A percentile compares a stretch with the other conserved stretches of the same genome.
These are phyloP conservation scores for Aspidoscelis tigris DNA, from an alignment of 2,113 vertebrate species.

Conservation along the genomic window DNA sequence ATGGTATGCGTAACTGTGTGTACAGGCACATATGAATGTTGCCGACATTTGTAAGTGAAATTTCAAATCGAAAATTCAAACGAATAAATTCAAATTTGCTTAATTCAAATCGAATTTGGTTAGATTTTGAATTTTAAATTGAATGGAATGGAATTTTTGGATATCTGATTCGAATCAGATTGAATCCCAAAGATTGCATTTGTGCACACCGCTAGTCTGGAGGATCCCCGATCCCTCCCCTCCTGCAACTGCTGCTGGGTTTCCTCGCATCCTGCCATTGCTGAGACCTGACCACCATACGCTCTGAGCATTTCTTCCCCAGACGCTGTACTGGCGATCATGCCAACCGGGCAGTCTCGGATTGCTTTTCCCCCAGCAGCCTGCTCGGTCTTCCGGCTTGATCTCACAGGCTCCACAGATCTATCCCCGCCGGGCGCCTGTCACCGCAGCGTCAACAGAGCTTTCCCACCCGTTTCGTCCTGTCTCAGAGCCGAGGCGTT, in stretches of 20 bases:
- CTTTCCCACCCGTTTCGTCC: slow-evolving; percentile 19
- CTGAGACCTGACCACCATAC: neutral
- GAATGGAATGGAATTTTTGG: too few relatives aligned
- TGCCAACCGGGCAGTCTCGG: neutral
- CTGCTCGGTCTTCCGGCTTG: slow-evolving; percentile 4
- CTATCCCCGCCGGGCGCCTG: slow-evolving; percentile 21
- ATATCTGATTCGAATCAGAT: too few relatives aligned
- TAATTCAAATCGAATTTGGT: too few relatives aligned
- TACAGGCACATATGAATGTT: too few relatives aligned
- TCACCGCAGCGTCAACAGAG: neutral
- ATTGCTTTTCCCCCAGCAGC: neutral
- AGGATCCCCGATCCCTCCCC: neutral
- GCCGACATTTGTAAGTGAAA: too few relatives aligned
- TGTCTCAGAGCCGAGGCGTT: slow-evolving; percentile 10
- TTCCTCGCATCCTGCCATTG: neutral
- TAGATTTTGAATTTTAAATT: too few relatives aligned
- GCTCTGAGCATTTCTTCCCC: neutral
- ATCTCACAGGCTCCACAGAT: neutral
- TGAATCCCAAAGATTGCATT: too few relatives aligned
- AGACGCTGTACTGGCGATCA: neutral
- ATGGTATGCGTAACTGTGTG: too few relatives aligned
- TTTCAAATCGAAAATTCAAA: too few relatives aligned
- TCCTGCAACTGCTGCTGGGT: neutral
- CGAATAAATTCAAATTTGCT: too few relatives aligned
- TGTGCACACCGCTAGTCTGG: too few relatives aligned